These are phyloP conservation scores for Gallinago nigripennis DNA, from an alignment of 2,797 vertebrate genomes.

Conservation along the genomic window DNA sequence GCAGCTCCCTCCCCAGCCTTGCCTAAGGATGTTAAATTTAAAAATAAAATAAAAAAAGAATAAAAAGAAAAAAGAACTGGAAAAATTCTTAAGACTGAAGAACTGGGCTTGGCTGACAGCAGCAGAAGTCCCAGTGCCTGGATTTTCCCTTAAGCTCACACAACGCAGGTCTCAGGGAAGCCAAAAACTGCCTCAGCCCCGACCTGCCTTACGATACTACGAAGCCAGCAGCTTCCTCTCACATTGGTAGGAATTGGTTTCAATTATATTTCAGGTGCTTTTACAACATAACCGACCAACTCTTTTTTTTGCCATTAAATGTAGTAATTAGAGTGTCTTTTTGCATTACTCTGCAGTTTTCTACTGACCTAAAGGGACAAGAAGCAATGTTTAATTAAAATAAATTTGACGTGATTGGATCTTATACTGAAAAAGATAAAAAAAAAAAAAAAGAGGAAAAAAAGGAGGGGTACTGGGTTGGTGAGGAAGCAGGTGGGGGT, in stretches of 20 bases:
- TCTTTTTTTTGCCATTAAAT: neutral
- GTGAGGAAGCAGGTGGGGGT: neutral
- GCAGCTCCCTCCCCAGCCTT: neutral
- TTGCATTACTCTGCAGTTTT: neutral
- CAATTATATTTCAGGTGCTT: neutral
- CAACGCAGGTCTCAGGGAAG: neutral
- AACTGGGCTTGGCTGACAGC: neutral
- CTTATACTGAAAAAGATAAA: neutral
- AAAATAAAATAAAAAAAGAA: neutral
- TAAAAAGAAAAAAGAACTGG: neutral
- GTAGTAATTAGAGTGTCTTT: conserved; percentile 1
- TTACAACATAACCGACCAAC: neutral
- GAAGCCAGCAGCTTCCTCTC: neutral
- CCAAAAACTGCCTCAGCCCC: neutral
- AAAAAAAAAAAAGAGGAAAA: neutral
- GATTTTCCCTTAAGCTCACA: neutral
- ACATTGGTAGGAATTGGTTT: neutral
- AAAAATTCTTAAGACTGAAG: neutral
- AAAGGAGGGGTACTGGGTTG: neutral
- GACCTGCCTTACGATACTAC: neutral
- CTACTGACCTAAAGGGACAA: conserved; percentile 6
- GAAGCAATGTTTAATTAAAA: conserved; percentile 32
- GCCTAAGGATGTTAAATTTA: neutral
- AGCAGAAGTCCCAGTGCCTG: neutral
- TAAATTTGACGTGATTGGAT: neutral